Evolutionary conservation across 2,888 invertebrate species (phyloP).

Genomic region (Eugnorisma glareosa): DNA sequence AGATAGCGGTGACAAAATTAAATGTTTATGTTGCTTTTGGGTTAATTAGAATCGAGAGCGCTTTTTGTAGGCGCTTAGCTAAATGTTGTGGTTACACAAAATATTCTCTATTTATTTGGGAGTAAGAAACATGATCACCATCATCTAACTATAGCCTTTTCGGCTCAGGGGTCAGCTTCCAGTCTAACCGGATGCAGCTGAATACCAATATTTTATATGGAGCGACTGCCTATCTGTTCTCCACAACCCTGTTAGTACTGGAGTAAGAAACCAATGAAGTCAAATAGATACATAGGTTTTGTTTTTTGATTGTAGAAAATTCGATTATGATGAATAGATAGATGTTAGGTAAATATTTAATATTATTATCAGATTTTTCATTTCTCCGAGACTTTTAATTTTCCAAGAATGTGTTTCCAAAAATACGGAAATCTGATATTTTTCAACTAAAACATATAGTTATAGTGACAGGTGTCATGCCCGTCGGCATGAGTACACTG

Average conservation of each 20-base stretch:
- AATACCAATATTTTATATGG: too few species aligned
- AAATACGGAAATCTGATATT: not conserved
- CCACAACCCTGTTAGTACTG: too few species aligned
- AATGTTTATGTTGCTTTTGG: slow-evolving; percentile 28
- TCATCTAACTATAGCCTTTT: too few species aligned
- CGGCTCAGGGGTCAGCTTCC: too few species aligned
- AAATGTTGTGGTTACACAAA: not conserved
- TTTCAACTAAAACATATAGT: not conserved
- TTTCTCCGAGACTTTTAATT: not conserved
- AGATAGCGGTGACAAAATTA: slow-evolving; percentile 43
- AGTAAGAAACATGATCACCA: too few species aligned
- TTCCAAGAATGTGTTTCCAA: not conserved
- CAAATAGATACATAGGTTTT: not conserved
- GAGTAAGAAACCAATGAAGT: not conserved
- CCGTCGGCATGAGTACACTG: slow-evolving; percentile 31
- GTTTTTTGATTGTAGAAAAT: not conserved
- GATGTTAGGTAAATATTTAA: not conserved
- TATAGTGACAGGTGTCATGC: slow-evolving; percentile 13
- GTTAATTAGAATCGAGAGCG: slow-evolving; percentile 6
- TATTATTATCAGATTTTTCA: not conserved
- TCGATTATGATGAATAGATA: not conserved
- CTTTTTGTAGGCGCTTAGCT: not conserved
- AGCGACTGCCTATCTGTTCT: too few species aligned
- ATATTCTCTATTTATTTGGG: not conserved
- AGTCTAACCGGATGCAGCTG: too few species aligned